These are phyloP conservation scores for Radopholus similis DNA, from an alignment of 1,140 invertebrate species.

Conservation along the genomic window DNA sequence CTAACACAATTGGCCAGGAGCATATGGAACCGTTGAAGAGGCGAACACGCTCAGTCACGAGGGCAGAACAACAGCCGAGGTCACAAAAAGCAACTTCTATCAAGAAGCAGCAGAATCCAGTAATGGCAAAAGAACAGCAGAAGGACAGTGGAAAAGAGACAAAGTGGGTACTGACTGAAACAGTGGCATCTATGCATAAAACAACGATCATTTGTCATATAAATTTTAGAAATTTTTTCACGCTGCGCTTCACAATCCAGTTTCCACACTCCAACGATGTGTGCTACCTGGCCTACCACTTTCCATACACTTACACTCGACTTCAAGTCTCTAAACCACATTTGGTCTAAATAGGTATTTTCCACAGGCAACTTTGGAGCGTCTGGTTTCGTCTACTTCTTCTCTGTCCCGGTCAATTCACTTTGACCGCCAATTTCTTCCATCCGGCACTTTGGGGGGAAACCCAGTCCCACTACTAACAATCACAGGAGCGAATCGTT, in stretches of 20 bases:
- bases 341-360: constrained; percentile 61
- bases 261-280: constrained; percentile 84
- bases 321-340: constrained; percentile 70
- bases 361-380: constrained; percentile 64
- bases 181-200: too few relatives aligned
- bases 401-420: constrained; percentile 52
- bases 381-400: constrained; percentile 19
- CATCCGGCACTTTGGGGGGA: constrained; percentile 75
- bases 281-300: constrained; percentile 91
- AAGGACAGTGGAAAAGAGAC: too few relatives aligned
- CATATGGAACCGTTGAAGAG: too few relatives aligned
- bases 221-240: constrained; percentile 73
- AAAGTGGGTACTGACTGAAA: too few relatives aligned
- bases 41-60: too few relatives aligned
- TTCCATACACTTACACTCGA: constrained; percentile 87
- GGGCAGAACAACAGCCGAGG: too few relatives aligned
- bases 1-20: too few relatives aligned
- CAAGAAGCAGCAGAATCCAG: too few relatives aligned
- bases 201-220: too few relatives aligned
- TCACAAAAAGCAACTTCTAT: too few relatives aligned
- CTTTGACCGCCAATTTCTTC: constrained; percentile 71
- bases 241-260: constrained; percentile 83
- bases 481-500: constrained; percentile 68
- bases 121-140: too few relatives aligned
- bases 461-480: constrained; percentile 78